Conservation (phyloP, 2,113 vertebrate genomes). For the Rostratula benghalensis region DNA sequence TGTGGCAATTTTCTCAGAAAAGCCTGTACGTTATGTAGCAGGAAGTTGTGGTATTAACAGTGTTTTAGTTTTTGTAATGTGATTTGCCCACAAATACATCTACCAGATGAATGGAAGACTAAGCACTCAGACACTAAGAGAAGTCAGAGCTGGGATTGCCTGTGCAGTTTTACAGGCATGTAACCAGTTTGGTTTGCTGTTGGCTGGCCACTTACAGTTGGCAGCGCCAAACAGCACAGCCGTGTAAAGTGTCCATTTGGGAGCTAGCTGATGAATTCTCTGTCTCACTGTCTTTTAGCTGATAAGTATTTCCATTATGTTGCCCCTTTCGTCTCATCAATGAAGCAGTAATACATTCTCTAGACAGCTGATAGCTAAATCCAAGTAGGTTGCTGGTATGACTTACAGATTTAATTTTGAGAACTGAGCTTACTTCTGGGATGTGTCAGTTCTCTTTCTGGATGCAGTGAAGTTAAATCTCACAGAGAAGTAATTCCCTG, state of each 20-base stretch:
- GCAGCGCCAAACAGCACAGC: neutral
- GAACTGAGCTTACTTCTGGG: neutral
- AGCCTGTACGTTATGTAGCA: neutral
- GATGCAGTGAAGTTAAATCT: neutral
- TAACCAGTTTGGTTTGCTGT: neutral
- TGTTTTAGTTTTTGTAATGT: neutral
- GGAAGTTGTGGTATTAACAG: neutral
- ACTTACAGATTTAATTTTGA: slow-evolving; percentile 13
- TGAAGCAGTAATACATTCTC: neutral
- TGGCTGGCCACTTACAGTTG: neutral
- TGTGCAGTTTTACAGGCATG: neutral
- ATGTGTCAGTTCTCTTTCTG: neutral
- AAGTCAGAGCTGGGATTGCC: neutral
- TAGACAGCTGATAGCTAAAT: neutral
- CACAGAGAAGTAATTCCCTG: neutral
- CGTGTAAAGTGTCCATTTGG: neutral
- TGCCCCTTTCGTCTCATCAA: neutral
- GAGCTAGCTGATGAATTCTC: neutral
- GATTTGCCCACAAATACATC: neutral
- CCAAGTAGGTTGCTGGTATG: neutral
- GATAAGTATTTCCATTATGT: slow-evolving; percentile 23
- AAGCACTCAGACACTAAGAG: neutral
- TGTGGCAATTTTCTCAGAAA: neutral
- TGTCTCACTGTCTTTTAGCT: neutral
- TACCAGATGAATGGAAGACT: neutral